A percentile compares a stretch with the other conserved stretches of the same genome.
These are phyloP conservation scores for Ceratosolen solmsi DNA, from an alignment of 1,140 invertebrate species.

Conservation along the genomic window DNA sequence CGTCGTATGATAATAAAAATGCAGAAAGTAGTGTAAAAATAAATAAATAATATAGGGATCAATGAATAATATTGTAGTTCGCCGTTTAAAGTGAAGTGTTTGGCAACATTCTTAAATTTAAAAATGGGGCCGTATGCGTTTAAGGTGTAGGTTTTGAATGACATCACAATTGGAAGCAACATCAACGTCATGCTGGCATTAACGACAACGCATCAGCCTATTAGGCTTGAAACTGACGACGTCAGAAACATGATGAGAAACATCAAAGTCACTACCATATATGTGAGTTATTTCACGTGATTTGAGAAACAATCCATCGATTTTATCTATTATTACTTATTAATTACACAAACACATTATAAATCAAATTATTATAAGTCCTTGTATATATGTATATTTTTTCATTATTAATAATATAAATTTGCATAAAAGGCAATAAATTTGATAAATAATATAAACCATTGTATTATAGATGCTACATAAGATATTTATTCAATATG, in stretches of 20 bases:
- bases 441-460: too few species aligned
- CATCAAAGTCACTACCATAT: slow-evolving; percentile 70
- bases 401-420: too few species aligned
- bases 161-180: slow-evolving; percentile 21
- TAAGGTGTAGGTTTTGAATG: slow-evolving; percentile 16
- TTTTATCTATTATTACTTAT: neutral
- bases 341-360: too few species aligned
- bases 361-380: too few species aligned
- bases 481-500: too few species aligned
- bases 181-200: slow-evolving; percentile 65
- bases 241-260: slow-evolving; percentile 71
- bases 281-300: slow-evolving; percentile 65
- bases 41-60: neutral
- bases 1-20: too few species aligned
- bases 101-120: neutral
- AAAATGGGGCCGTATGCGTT: neutral
- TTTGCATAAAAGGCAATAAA: too few species aligned
- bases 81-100: neutral
- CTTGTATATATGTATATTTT: too few species aligned
- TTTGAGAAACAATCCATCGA: neutral
- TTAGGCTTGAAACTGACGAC: slow-evolving; percentile 69
- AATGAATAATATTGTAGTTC: neutral
- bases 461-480: too few species aligned
- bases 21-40: neutral
- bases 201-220: slow-evolving; percentile 65